Evolutionary conservation across 2,113 vertebrate genomes (phyloP), one percentile per base, ranked within the genome.

Genomic region (Megaceryle torquata): DNA sequence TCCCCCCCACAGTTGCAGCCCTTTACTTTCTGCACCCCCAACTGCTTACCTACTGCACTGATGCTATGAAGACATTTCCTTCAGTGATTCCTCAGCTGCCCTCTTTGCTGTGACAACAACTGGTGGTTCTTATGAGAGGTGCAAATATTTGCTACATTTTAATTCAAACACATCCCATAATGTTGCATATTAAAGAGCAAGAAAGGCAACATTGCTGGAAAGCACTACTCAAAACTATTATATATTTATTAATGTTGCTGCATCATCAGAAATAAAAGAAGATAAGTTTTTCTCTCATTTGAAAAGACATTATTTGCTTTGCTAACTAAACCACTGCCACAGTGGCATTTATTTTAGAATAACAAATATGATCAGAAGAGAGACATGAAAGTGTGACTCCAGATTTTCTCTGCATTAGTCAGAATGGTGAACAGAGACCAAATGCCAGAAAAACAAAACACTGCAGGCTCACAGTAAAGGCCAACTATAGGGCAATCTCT

Each of bases 371-470:
- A 86, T 84, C 51, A 89, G 72, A 71, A 86, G 59, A 87, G 35
- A 85, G 26, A 82, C 70, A 46, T 67, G 31, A 76, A 95, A 93
- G 54, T 13, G 44, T 53, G 71, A 67, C 59, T 85, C 63, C 87
- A 77, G 84, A 91, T 72, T 80, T 87, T 77, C 56, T 83, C 87
- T 89, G n/a, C 33, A 17, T 93, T 90, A 85, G 61, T 87, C 78
- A 79, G 61, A 64, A 54, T 3, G 19, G 11, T 51, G 59, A 89
- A 74, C 43, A 78, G 65, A 91, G 54, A 54, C 31, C 68, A 76
- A 89, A 88, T 12, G 4, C 61, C 59, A 80, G 71, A 59, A 35
- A 61, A 89, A 75, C 8, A 68, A 57, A 85, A 65, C 24, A 22
- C n/a, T 22, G 22, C 28, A 53, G 57, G 28, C 26, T 92, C 37